phyloP scores from a whole-genome alignment of 2,888 invertebrate species.

The Dicyrtoma fusca region DNA sequence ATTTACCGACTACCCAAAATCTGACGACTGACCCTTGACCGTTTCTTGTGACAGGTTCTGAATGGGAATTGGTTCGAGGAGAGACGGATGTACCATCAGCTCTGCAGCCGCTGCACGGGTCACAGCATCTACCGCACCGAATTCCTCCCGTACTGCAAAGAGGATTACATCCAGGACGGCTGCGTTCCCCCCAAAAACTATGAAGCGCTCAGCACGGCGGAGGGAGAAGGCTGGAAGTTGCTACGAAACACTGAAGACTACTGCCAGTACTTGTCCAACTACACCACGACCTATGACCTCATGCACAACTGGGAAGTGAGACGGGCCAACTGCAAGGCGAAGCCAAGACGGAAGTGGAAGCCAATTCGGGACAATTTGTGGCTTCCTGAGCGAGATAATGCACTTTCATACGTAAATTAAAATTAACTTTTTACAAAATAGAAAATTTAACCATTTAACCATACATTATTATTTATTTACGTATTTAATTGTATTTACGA shows the following conservation, averaged over 20 bases:
- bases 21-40: too few relatives aligned
- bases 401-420: conserved; percentile 41
- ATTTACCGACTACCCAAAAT: too few relatives aligned
- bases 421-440: neutral
- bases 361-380: conserved; percentile 41
- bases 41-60: conserved; percentile 35
- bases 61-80: conserved; percentile 53
- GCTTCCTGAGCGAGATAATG: conserved; percentile 47
- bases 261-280: conserved; percentile 49
- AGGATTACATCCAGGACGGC: neutral
- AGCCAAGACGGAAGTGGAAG: conserved; percentile 46
- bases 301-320: conserved; percentile 54
- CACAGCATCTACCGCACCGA: conserved; percentile 40
- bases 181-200: conserved; percentile 39
- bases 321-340: conserved; percentile 43
- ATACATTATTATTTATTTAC: too few relatives aligned
- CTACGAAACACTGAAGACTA: conserved; percentile 45
- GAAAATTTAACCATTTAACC: too few relatives aligned
- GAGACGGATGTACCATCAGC: conserved; percentile 45
- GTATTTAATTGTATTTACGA: too few relatives aligned
- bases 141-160: conserved; percentile 34
- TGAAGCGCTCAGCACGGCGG: conserved; percentile 1
- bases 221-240: conserved; percentile 46
- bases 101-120: conserved; percentile 49
- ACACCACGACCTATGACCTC: conserved; percentile 52